These are phyloP conservation scores for Drosophila gunungcola DNA, from an alignment of 1,140 invertebrate species.

Conservation along the genomic window DNA sequence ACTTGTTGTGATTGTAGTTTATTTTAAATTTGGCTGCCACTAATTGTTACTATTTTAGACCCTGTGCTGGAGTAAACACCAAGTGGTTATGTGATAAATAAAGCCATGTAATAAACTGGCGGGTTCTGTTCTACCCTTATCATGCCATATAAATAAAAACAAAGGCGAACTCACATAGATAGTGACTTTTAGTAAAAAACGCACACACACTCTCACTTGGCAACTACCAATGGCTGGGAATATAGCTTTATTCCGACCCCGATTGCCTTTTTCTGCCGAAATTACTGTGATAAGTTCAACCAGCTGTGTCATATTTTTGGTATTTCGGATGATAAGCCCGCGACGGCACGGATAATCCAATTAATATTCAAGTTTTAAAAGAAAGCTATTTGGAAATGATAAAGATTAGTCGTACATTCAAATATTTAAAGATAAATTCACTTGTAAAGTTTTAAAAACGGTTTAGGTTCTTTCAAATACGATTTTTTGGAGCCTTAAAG, in stretches of 20 bases:
- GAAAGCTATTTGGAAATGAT: not conserved
- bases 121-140: slow-evolving; percentile 18
- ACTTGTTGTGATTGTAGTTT: slow-evolving; percentile 24
- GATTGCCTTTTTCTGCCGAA: slow-evolving; percentile 41
- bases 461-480: too few relatives aligned
- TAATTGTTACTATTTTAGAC: not conserved
- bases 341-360: slow-evolving; percentile 26
- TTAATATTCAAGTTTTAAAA: not conserved
- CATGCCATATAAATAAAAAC: slow-evolving; percentile 57
- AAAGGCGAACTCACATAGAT: slow-evolving; percentile 28
- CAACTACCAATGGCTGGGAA: too few relatives aligned
- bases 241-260: slow-evolving; percentile 6
- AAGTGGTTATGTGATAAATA: not conserved
- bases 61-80: not conserved
- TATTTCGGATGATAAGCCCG: not conserved
- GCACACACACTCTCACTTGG: slow-evolving; percentile 9
- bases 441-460: too few relatives aligned
- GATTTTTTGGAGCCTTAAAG: too few relatives aligned
- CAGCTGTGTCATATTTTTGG: slow-evolving; percentile 2
- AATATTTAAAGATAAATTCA: not conserved
- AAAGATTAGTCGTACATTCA: not conserved
- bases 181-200: slow-evolving; percentile 45
- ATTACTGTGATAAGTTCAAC: slow-evolving; percentile 19
- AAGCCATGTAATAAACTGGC: slow-evolving; percentile 53
- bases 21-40: too few relatives aligned